Base-by-base conservation (phyloP, 2,888 invertebrate species). In the Galerucella nymphaeae region DNA sequence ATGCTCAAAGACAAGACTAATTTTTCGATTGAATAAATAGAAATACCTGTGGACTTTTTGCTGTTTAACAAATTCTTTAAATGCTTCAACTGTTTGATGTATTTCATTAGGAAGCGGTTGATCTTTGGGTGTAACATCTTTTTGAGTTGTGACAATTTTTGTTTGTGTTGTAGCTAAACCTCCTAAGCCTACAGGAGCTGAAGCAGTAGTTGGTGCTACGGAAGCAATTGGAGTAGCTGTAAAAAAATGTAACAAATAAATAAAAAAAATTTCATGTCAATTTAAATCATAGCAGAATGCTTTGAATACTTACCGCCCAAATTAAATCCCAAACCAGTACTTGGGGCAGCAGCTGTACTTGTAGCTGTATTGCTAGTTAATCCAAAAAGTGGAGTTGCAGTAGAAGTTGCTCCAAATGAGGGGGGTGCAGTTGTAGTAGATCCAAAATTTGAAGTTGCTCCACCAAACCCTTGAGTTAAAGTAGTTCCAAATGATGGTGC, bases 11-110 rank as follows among this genome's bases (percentile, higher is more conserved):
- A n/a, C 23, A 23, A 23, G 30, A 38, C 30, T 38, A 38, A 38
- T 38, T 38, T 45, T 45, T 30, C 1, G 3, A 30, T 2, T 58
- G 96, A 93, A 82, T 95, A 95, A 0, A 95, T 95, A 74, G 94
- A 92, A n/a, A 9, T 62, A 62, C 61, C 61, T 70, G 48, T 93
- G 88, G 0, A 90, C 88, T 85, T 96, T 96, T 84, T 96, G 96
- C 72, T 93, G 93, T 87, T 96, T 96, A 0, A 96, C 93, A 85
- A 94, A 93, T 71, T 91, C 91, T 88, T 96, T 95, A 82, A 96
- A 93, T 2, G 90, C 88, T 72, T 96, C 94, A 38, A 96, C 93
- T 0, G 93, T 92, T 77, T 92, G 91, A 30, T 90, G 88, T 66
- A 96, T 91, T 86, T 94, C 94, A 80, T 93, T 93, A 0, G 96